Evolutionary conservation across 2,797 vertebrate genomes (phyloP).

Genomic region (Acrossocheilus fasciatus): DNA sequence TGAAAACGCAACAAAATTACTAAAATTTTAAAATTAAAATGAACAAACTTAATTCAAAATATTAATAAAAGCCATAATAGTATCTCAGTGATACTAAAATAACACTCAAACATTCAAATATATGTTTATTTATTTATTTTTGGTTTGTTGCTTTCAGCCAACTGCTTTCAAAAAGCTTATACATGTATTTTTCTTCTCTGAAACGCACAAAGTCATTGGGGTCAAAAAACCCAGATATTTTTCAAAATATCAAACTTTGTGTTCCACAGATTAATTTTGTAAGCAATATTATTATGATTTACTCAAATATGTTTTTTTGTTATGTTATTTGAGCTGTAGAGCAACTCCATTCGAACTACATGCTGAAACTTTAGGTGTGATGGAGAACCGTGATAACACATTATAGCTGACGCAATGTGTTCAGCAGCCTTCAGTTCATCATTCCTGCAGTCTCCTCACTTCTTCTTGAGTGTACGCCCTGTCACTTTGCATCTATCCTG

Average conservation of each 20-base stretch:
- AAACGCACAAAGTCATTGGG: neutral
- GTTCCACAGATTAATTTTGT: neutral
- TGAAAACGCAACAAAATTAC: too few relatives aligned
- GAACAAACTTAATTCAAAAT: too few relatives aligned
- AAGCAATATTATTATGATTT: neutral
- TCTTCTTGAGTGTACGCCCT: neutral
- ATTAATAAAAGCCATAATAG: too few relatives aligned
- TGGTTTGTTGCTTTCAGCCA: too few relatives aligned
- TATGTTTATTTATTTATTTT: neutral
- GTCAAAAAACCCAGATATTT: neutral
- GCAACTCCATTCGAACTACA: neutral
- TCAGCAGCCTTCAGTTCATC: constrained; percentile 15
- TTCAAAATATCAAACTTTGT: neutral
- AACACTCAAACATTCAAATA: too few relatives aligned
- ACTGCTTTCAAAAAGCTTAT: too few relatives aligned
- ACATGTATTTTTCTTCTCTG: too few relatives aligned
- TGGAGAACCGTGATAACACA: neutral
- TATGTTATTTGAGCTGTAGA: neutral
- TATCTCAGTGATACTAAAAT: too few relatives aligned
- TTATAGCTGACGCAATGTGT: neutral
- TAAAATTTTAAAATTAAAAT: too few relatives aligned
- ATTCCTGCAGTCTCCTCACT: constrained; percentile 21
- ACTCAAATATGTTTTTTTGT: neutral
- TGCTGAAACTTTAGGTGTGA: neutral
- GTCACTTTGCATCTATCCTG: constrained; percentile 29